Conservation (phyloP, 1,140 invertebrate genomes). For the Gonatopus flavifemur region DNA sequence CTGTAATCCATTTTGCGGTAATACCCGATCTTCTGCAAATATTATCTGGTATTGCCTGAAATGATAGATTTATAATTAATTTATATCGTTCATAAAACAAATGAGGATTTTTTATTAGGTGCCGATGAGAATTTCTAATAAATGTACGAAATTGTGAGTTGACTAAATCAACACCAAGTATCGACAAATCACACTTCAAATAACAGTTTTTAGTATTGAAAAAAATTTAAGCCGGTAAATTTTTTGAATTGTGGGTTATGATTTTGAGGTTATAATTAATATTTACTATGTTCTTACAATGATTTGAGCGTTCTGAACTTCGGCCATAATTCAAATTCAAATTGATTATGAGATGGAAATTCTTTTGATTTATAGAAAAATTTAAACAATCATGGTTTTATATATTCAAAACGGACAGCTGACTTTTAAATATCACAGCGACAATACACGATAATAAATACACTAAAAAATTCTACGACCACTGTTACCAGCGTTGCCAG, state of each 20-base stretch:
- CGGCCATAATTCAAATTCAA: conserved; percentile 41
- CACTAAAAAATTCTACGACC: too few relatives aligned
- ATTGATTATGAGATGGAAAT: too few relatives aligned
- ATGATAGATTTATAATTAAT: conserved; percentile 6
- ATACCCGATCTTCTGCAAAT: conserved; percentile 57
- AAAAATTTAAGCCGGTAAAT: not conserved
- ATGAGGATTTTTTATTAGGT: too few relatives aligned
- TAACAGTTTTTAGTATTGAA: not conserved
- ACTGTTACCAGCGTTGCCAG: too few relatives aligned
- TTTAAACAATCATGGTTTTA: too few relatives aligned
- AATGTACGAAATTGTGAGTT: too few relatives aligned
- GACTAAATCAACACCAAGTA: not conserved
- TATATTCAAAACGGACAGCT: too few relatives aligned
- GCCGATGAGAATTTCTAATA: too few relatives aligned
- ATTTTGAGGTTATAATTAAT: not conserved
- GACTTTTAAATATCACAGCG: too few relatives aligned
- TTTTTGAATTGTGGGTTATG: not conserved
- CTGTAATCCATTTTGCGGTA: conserved; percentile 56
- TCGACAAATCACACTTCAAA: not conserved
- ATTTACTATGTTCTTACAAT: conserved; percentile 35
- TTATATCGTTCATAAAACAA: not conserved
- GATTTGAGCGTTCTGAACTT: conserved; percentile 40
- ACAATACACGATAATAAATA: too few relatives aligned
- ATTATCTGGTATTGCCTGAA: conserved; percentile 60
- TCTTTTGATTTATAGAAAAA: too few relatives aligned